Conservation (phyloP, 2,113 vertebrate genomes). For the Dipodomys stephensi region DNA sequence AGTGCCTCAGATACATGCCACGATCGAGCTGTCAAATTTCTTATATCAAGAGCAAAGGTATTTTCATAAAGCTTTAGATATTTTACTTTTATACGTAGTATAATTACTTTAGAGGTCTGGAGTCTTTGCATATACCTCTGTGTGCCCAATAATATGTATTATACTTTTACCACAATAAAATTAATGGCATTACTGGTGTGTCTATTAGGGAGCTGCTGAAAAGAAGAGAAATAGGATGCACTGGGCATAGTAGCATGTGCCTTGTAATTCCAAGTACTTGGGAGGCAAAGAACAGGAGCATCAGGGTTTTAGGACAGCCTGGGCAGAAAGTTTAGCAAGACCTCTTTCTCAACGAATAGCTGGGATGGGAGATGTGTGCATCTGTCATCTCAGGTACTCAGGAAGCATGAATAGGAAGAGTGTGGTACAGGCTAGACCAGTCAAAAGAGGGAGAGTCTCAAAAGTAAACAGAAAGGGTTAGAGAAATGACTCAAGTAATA, state of each 20-base stretch:
- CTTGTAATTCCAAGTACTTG: too few species aligned
- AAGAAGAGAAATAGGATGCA: constrained; percentile 31
- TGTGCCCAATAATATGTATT: background rate
- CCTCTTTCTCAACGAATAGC: too few species aligned
- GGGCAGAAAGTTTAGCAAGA: background rate
- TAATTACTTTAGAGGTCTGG: constrained; percentile 45
- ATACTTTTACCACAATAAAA: constrained; percentile 29
- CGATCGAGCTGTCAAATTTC: constrained; percentile 97
- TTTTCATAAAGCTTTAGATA: constrained; percentile 56
- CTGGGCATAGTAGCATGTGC: too few species aligned
- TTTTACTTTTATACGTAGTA: constrained; percentile 35
- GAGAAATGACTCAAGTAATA: too few species aligned
- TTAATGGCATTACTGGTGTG: background rate
- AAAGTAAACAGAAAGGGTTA: too few species aligned
- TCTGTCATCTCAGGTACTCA: too few species aligned
- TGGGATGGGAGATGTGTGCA: too few species aligned
- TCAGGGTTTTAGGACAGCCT: too few species aligned
- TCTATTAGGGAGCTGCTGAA: background rate
- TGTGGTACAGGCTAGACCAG: too few species aligned
- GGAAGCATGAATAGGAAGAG: too few species aligned
- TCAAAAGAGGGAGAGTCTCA: too few species aligned
- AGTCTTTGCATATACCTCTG: background rate
- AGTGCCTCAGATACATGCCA: constrained; percentile 96
- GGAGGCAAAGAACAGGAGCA: too few species aligned
- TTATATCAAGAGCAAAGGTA: constrained; percentile 96